These are phyloP conservation scores for Antechinus stuartii DNA, from an alignment of 2,113 vertebrate species.

Conservation along the genomic window DNA sequence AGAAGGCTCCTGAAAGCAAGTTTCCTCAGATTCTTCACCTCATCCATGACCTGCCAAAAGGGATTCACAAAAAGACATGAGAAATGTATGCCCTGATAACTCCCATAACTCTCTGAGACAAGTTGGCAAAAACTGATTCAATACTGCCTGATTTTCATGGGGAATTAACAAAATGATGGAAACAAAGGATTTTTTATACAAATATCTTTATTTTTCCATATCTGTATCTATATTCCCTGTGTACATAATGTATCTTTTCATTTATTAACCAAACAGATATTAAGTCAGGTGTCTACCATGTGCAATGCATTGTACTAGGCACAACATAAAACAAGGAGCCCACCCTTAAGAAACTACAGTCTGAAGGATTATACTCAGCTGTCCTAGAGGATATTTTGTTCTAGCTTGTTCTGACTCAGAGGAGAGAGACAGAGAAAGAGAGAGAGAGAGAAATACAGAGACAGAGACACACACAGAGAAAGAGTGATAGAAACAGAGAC, in stretches of 20 bases:
- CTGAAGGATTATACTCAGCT: neutral
- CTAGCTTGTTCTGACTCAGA: neutral
- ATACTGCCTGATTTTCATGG: slow-evolving; percentile 3
- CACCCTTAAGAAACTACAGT: neutral
- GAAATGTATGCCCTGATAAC: slow-evolving; percentile 59
- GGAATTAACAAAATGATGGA: slow-evolving; percentile 8
- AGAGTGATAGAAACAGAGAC: too few species aligned
- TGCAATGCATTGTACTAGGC: neutral
- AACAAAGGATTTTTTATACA: slow-evolving; percentile 13
- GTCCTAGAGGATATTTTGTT: neutral
- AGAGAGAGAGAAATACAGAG: neutral
- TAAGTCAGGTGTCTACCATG: neutral
- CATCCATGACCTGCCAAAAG: slow-evolving; percentile 64
- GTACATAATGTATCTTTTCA: neutral
- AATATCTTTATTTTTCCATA: neutral
- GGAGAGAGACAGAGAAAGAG: neutral
- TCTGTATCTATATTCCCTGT: neutral
- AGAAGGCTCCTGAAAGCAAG: slow-evolving; percentile 71
- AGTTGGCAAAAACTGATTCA: slow-evolving; percentile 43
- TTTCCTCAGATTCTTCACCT: slow-evolving; percentile 68
- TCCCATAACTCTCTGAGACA: slow-evolving; percentile 62
- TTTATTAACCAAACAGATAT: neutral
- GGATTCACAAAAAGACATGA: slow-evolving; percentile 51
- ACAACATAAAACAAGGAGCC: neutral
- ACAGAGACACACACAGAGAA: too few species aligned